phyloP scores from a whole-genome alignment of 2,113 vertebrate species.

The Oncorhynchus tshawytscha region DNA sequence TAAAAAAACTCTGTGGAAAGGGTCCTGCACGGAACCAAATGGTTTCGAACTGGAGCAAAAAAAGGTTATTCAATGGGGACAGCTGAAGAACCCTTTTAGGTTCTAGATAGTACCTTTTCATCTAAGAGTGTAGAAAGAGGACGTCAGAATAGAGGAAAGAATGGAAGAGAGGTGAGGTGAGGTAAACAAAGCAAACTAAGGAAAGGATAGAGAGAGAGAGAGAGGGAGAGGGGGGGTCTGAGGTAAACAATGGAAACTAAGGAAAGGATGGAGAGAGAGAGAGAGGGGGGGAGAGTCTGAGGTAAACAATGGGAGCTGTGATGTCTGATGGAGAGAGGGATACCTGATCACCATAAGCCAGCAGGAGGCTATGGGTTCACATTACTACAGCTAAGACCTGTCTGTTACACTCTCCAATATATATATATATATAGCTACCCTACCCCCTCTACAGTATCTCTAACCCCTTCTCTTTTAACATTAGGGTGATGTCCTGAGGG shows the following conservation, averaged over 20 bases:
- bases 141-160: conserved; percentile 47
- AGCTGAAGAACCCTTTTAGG: too few species aligned
- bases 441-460: neutral
- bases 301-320: conserved; percentile 67
- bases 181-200: neutral
- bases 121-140: conserved; percentile 15
- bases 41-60: too few species aligned
- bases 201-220: conserved; percentile 22
- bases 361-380: conserved; percentile 50
- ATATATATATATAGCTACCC: neutral
- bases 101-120: too few species aligned
- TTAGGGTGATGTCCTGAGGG: too few species aligned
- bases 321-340: conserved; percentile 64
- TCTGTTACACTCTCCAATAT: conserved; percentile 34
- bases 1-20: too few species aligned
- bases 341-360: conserved; percentile 62
- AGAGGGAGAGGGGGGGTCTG: conserved; percentile 23
- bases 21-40: too few species aligned
- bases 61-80: too few species aligned
- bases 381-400: conserved; percentile 51
- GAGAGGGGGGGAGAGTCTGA: conserved; percentile 33
- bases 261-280: conserved; percentile 24
- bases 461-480: too few species aligned
- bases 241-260: conserved; percentile 56
- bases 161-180: conserved; percentile 12